Percentiles rank a stretch among this genome's conserved stretches.
These are phyloP conservation scores for Ferrisia virgata DNA, from an alignment of 2,888 invertebrate species.

Conservation along the genomic window DNA sequence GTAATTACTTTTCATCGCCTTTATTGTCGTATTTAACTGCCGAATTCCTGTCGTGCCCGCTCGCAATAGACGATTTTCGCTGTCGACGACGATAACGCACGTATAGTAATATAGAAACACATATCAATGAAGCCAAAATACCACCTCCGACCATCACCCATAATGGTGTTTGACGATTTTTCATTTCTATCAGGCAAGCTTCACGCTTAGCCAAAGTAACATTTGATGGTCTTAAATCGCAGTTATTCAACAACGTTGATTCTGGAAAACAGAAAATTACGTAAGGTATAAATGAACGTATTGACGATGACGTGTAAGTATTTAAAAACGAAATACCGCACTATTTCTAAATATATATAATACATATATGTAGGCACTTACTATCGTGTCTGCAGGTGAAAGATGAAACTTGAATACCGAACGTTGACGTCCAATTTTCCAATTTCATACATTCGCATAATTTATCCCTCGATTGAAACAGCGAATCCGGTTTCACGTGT, in stretches of 20 bases:
- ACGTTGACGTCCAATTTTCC: slow-evolving; percentile 1
- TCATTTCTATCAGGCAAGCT: slow-evolving; percentile 1
- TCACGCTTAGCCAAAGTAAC: background rate
- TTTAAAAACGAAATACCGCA: too few relatives aligned
- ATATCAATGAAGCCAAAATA: slow-evolving; percentile 15
- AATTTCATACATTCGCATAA: slow-evolving; percentile 36
- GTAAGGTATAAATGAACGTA: too few relatives aligned
- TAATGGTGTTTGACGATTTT: slow-evolving; percentile 28
- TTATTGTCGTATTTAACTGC: slow-evolving; percentile 19
- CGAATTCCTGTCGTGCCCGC: background rate
- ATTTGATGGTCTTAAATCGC: background rate
- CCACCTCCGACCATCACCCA: slow-evolving; percentile 29
- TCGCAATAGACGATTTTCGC: background rate
- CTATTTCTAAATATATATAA: too few relatives aligned
- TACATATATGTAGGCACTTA: too few relatives aligned
- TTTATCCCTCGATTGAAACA: background rate
- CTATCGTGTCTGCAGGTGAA: slow-evolving; percentile 28
- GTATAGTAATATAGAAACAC: slow-evolving; percentile 22
- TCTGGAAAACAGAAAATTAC: background rate
- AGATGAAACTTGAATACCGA: background rate
- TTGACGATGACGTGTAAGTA: too few relatives aligned
- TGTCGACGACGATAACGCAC: slow-evolving; percentile 29
- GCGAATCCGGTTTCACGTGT: background rate
- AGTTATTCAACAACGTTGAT: background rate
- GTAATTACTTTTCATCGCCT: slow-evolving; percentile 35